Evolutionary conservation across 2,113 vertebrate genomes (phyloP).

Genomic region (Chlorocebus sabaeus): DNA sequence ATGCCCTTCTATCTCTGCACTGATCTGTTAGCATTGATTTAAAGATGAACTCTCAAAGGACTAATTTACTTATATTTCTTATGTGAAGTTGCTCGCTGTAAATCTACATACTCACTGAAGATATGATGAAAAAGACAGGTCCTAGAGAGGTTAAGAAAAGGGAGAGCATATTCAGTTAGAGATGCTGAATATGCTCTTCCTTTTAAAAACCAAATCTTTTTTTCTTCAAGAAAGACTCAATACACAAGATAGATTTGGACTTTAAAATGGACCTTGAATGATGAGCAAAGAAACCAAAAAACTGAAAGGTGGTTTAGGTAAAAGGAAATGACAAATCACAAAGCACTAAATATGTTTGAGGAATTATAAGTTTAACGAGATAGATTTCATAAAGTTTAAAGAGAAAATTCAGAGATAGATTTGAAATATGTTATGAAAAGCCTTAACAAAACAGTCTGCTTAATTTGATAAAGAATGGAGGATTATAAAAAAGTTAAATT

Average conservation of each 20-base stretch:
- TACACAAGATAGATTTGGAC: not conserved
- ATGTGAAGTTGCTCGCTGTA: not conserved
- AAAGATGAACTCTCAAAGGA: constrained; percentile 1
- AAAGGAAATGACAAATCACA: not conserved
- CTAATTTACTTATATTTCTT: not conserved
- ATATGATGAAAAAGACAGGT: not conserved
- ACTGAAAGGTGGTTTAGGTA: not conserved
- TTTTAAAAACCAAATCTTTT: too few species aligned
- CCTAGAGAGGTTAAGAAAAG: not conserved
- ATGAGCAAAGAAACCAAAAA: not conserved
- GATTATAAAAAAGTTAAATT: not conserved
- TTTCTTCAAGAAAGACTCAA: not conserved
- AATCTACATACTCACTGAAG: not conserved
- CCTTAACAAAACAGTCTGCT: not conserved
- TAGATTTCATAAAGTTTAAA: not conserved
- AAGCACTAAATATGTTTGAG: not conserved
- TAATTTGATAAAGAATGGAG: not conserved
- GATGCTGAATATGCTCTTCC: not conserved
- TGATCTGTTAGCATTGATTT: not conserved
- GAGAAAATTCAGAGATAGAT: not conserved
- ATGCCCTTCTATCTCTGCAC: not conserved
- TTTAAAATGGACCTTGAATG: not conserved
- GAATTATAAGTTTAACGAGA: not conserved
- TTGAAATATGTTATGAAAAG: not conserved
- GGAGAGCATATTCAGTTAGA: not conserved